A percentile compares a stretch with the other conserved stretches of the same genome.
These are phyloP conservation scores for Eira barbara DNA, from an alignment of 2,113 vertebrate species.

Conservation along the genomic window DNA sequence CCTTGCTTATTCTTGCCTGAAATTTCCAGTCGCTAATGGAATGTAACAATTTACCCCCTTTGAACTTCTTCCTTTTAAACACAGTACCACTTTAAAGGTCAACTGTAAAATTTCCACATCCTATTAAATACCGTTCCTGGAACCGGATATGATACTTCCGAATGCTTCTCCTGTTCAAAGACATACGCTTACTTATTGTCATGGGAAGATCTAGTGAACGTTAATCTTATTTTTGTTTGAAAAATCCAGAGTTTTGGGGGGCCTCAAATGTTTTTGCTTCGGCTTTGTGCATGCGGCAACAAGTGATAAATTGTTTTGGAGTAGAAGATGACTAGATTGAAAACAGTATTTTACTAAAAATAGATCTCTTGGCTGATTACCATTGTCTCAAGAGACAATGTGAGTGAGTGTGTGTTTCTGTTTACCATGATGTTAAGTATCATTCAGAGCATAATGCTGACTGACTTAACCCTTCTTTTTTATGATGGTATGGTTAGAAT, in stretches of 20 bases:
- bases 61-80: conserved; percentile 44
- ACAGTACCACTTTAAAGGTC: conserved; percentile 48
- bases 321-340: conserved; percentile 51
- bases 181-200: background rate
- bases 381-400: conserved; percentile 56
- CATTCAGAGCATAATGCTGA: background rate
- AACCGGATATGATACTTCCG: background rate
- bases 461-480: background rate
- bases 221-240: conserved; percentile 1
- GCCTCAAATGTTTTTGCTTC: conserved; percentile 22
- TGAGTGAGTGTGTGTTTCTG: conserved; percentile 17
- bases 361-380: conserved; percentile 46
- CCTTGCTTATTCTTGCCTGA: conserved; percentile 44
- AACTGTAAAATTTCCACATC: conserved; percentile 64
- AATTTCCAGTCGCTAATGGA: conserved; percentile 61
- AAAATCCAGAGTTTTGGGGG: background rate
- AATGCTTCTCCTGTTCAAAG: conserved; percentile 7
- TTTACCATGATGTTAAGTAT: background rate
- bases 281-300: conserved; percentile 28
- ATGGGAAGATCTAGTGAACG: background rate
- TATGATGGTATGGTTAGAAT: background rate
- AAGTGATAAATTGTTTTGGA: conserved; percentile 52
- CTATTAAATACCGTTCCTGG: conserved; percentile 15
- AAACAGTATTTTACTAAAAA: conserved; percentile 72
- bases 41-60: conserved; percentile 59